Evolutionary conservation across 2,113 vertebrate genomes (phyloP).

Genomic region (Neolamprologus modestus): DNA sequence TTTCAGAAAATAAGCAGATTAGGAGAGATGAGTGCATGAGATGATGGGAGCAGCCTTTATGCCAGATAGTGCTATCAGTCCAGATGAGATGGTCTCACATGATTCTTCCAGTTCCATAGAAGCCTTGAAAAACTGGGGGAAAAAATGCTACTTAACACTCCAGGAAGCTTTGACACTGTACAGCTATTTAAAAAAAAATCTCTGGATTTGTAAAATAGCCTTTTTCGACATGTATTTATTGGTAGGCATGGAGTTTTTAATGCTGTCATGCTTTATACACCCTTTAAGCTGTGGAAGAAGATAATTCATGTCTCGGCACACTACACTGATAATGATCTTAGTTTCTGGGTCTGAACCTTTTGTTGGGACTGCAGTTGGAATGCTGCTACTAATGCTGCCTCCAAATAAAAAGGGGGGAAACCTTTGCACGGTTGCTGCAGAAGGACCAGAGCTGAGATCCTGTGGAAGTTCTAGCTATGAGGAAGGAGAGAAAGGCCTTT

Average conservation of each 20-base stretch:
- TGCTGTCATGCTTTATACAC: not conserved
- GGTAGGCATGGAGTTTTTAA: slow-evolving; percentile 23
- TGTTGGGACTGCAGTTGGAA: slow-evolving; percentile 30
- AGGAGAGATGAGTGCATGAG: not conserved
- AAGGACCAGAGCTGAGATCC: not conserved
- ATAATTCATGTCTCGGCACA: not conserved
- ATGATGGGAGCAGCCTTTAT: not conserved
- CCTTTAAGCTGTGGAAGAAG: slow-evolving; percentile 16
- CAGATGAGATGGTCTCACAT: not conserved
- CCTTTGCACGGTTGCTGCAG: not conserved
- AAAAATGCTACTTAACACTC: slow-evolving; percentile 37
- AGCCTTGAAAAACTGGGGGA: not conserved
- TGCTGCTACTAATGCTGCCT: slow-evolving; percentile 32
- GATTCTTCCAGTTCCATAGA: slow-evolving; percentile 31
- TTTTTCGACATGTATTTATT: slow-evolving; percentile 41
- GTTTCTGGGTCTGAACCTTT: slow-evolving; percentile 12
- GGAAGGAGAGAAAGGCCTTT: slow-evolving; percentile 2
- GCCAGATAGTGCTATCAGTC: not conserved
- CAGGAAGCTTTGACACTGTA: slow-evolving; percentile 11
- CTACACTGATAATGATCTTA: slow-evolving; percentile 1
- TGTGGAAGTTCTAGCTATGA: not conserved
- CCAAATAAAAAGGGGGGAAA: not conserved
- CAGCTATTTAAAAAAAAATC: not conserved
- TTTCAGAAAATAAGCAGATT: slow-evolving; percentile 7
- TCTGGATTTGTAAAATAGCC: slow-evolving; percentile 24